Evolutionary conservation across 2,113 vertebrate species (phyloP).

Genomic region (Limnothrissa miodon): DNA sequence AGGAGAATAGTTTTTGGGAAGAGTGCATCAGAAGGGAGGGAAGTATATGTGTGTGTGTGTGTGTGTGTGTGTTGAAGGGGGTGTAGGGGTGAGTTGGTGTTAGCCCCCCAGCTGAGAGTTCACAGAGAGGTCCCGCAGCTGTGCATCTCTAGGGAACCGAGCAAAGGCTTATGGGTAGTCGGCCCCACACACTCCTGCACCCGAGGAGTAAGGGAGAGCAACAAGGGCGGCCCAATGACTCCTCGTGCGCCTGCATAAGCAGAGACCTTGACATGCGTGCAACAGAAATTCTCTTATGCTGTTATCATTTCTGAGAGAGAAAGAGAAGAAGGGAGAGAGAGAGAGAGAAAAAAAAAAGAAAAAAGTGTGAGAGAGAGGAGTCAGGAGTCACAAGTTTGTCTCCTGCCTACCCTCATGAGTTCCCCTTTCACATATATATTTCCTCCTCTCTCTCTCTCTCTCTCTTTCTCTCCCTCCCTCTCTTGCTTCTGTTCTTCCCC

Average conservation of each 20-base stretch:
- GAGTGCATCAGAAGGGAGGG: not conserved
- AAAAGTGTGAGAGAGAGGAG: slow-evolving; percentile 9
- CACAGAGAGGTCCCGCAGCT: slow-evolving; percentile 72
- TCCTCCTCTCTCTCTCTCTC: not conserved
- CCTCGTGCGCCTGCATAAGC: too few species aligned
- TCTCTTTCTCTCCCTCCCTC: not conserved
- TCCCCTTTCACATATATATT: not conserved
- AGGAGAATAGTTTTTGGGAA: not conserved
- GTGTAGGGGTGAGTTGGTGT: slow-evolving; percentile 40
- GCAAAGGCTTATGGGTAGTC: slow-evolving; percentile 41
- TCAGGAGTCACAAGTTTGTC: slow-evolving; percentile 12
- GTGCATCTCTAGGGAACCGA: slow-evolving; percentile 60
- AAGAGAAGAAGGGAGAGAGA: not conserved
- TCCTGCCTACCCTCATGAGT: not conserved
- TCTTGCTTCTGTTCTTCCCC: not conserved
- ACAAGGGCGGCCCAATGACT: slow-evolving; percentile 13
- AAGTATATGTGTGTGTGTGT: not conserved
- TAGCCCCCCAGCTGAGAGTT: slow-evolving; percentile 65
- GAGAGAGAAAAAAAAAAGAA: slow-evolving; percentile 33
- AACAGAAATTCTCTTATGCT: not conserved
- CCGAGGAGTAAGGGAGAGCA: not conserved
- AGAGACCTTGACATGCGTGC: too few species aligned
- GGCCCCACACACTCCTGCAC: not conserved
- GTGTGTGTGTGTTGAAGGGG: slow-evolving; percentile 33
- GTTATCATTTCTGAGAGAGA: not conserved